Percentiles rank a stretch among this genome's conserved stretches.
These are phyloP conservation scores for Puffinus mauretanicus DNA, from an alignment of 2,113 vertebrate species.

Conservation along the genomic window DNA sequence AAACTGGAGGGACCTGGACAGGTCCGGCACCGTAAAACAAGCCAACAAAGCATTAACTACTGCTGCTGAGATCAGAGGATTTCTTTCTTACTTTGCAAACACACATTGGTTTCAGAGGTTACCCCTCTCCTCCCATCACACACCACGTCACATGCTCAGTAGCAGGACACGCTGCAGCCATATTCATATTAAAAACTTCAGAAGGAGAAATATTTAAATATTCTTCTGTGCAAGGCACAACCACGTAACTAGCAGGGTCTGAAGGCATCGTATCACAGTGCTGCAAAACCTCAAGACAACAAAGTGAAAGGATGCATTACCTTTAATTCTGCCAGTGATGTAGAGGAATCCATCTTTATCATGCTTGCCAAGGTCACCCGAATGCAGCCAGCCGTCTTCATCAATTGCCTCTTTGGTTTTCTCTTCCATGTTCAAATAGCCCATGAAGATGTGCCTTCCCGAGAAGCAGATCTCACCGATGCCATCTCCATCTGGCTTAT, in stretches of 20 bases:
- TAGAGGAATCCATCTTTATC: slow-evolving; percentile 84
- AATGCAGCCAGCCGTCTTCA: slow-evolving; percentile 88
- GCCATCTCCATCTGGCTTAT: slow-evolving; percentile 74
- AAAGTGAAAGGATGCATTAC: slow-evolving; percentile 18
- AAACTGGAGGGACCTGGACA: background rate
- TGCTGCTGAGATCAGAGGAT: background rate
- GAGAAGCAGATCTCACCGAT: slow-evolving; percentile 88
- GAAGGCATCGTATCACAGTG: fast-evolving
- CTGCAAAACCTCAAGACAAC: background rate
- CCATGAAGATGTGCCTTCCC: slow-evolving; percentile 94
- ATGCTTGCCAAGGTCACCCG: slow-evolving; percentile 85
- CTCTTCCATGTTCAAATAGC: slow-evolving; percentile 85
- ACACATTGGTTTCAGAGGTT: background rate
- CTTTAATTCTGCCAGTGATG: slow-evolving; percentile 93
- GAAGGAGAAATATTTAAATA: background rate
- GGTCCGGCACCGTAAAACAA: background rate
- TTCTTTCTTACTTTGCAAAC: background rate
- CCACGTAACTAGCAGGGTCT: fast-evolving
- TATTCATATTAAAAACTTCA: fast-evolving
- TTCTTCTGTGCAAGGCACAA: background rate
- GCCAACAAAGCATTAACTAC: background rate
- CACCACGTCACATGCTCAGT: fast-evolving
- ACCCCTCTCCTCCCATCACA: background rate
- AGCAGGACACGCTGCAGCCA: background rate
- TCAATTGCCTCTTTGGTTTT: slow-evolving; percentile 84